These are phyloP conservation scores for Pinna nobilis DNA, from an alignment of 1,140 invertebrate species.

Conservation along the genomic window DNA sequence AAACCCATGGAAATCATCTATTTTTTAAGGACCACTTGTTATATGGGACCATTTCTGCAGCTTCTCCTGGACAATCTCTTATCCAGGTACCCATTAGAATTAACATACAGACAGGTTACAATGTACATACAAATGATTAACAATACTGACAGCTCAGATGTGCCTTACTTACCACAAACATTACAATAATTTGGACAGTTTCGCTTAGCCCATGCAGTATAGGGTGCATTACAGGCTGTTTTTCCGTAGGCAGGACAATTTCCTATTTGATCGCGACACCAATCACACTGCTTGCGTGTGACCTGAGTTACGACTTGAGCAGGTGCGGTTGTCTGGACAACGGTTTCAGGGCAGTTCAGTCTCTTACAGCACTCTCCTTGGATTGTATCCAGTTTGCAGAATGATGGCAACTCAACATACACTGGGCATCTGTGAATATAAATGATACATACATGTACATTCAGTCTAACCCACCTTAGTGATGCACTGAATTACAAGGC, in stretches of 20 bases:
- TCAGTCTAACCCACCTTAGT: too few species aligned
- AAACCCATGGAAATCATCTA: not conserved
- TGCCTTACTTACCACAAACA: conserved; percentile 45
- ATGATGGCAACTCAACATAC: conserved; percentile 43
- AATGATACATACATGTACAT: not conserved
- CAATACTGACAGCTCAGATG: not conserved
- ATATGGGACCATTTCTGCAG: not conserved
- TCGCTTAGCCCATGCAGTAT: conserved; percentile 48
- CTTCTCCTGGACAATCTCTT: not conserved
- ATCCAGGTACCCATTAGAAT: not conserved
- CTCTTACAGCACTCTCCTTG: conserved; percentile 33
- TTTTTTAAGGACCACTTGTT: not conserved
- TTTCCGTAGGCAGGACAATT: conserved; percentile 46
- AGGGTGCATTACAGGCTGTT: conserved; percentile 43
- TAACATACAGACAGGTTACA: not conserved
- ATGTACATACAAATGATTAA: not conserved
- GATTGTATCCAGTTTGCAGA: conserved; percentile 41
- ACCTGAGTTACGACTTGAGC: conserved; percentile 2
- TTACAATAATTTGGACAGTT: conserved; percentile 55
- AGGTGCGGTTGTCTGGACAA: not conserved
- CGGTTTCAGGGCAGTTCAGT: conserved; percentile 3
- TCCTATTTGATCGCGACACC: conserved; percentile 46
- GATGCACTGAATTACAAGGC: not conserved
- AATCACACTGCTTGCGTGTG: conserved; percentile 19
- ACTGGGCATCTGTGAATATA: conserved; percentile 46